Evolutionary conservation across 2,113 vertebrate species (phyloP), one percentile per base, ranked within the genome.

Genomic region (Actinemys pallida): DNA sequence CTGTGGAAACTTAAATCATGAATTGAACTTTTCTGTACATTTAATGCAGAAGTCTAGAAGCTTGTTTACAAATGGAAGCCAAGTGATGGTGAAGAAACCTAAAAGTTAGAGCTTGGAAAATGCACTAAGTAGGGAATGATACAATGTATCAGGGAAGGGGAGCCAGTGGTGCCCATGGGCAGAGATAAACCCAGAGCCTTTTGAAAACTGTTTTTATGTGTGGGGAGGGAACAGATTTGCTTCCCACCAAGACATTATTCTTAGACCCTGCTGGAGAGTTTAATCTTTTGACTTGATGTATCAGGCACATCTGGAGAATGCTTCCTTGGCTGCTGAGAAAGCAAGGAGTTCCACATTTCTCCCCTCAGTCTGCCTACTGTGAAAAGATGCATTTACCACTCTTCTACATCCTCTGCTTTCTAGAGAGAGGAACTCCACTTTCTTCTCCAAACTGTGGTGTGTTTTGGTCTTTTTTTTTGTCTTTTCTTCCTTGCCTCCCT

Each of bases 221-320:
- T 0, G 0, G 76, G 14, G 1, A 7, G 88, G 45, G 72, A 88
- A 10, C 0, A 0, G 78, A 89, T 24, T 50, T 86, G 10, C 42
- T 93, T 19, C 17, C 3, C 85, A 27, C 42, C 24, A 92, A 82
- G 29, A 35, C 65, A 50, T 4, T 90, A 89, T 93, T 83, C 45
- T 79, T 80, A 27, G 19, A 8, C 82, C 69, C 25, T 93, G 39
- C 65, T 87, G 19, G 4, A 42, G 72, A 14, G 1, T 79, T 83
- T 88, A 22, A 5, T 1, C 0, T 72, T 84, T 17, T 65, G 31
- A 25, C 10, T 45, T 11, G 2, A 93, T 88, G 29, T 12, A 84
- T 52, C 72, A 88, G 45, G 59, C 87, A 83, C 3, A 59, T 57
- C 22, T 92, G 12, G 29, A 72, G 79, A 31, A 17, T 7, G 75